Base-by-base conservation (phyloP, 2,113 vertebrate species). In the Glareola pratincola region DNA sequence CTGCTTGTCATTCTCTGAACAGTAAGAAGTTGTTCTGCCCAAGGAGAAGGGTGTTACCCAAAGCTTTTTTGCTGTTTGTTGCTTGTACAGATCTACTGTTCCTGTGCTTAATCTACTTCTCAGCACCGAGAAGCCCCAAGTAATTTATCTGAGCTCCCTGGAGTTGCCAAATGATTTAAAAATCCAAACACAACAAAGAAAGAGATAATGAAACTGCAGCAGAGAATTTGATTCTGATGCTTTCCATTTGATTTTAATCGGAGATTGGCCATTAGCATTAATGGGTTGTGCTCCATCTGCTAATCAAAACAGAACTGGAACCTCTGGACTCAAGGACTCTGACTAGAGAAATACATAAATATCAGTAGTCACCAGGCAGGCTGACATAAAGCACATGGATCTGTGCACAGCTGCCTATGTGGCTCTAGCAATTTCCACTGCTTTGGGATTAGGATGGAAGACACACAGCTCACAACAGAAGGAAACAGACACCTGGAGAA, bases 361-460 rank as follows among this genome's bases (percentile, higher is more conserved):
- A 85, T 53, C 68, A 84, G 79, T 39, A 84, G 64, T 39, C 83
- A 88, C n/a, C 29, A 85, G 71, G 53, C 30, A 71, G 63, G 56
- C 39, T 91, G 85, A 85, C 51, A 84, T 34, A 78, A 85, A 91
- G 78, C 36, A 56, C 14, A n/a, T 0, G 3, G 43, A n/a, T 89
- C 26, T 68, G 27, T 78, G 41, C 72, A 72, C 69, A 85, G 47
- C 7, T 26, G 14, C 26, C n/a, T 32, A 20, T 32, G 51, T 23
- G 45, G 51, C 60, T 94, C 48, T 50, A 75, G 62, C 0, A 5
- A 59, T 84, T 95, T 88, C 79, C 26, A 24, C 9, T 91, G 88
- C 83, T 84, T 77, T 88, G 85, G 57, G 82, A 92, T 95, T 91
- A 81, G 41, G 39, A 76, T 57, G 74, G 69, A 91, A 91, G 69